Evolutionary conservation across 1,140 invertebrate species (phyloP).

Genomic region (Adelges cooleyi): DNA sequence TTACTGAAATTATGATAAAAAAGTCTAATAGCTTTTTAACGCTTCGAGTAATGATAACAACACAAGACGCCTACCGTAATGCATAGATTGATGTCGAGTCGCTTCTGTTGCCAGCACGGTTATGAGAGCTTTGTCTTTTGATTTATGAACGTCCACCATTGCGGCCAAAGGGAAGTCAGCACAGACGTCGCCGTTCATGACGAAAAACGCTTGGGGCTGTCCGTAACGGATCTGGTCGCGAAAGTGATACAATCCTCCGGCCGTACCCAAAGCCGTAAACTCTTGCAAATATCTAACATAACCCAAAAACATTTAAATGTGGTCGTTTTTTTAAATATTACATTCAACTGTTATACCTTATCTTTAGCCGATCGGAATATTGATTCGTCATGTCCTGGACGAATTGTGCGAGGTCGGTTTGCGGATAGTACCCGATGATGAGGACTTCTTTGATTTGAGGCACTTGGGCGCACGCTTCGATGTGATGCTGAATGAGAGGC

Average conservation of each 20-base stretch:
- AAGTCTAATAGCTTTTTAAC: too few relatives aligned
- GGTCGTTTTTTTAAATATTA: too few relatives aligned
- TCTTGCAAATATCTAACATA: slow-evolving; percentile 83
- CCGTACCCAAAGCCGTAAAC: slow-evolving; percentile 86
- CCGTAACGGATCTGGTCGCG: slow-evolving; percentile 82
- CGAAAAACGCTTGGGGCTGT: slow-evolving; percentile 80
- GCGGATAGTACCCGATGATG: slow-evolving; percentile 83
- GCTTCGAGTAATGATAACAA: too few relatives aligned
- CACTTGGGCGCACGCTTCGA: slow-evolving; percentile 79
- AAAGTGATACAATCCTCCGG: slow-evolving; percentile 95
- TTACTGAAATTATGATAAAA: too few relatives aligned
- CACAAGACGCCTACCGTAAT: slow-evolving; percentile 57
- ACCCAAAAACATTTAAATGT: too few relatives aligned
- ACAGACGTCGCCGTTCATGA: slow-evolving; percentile 97
- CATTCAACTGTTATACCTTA: too few relatives aligned
- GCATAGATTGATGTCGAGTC: slow-evolving; percentile 79
- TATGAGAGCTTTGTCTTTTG: slow-evolving; percentile 35
- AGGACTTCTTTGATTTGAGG: slow-evolving; percentile 78
- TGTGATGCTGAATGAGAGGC: slow-evolving; percentile 91
- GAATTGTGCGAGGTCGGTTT: slow-evolving; percentile 71
- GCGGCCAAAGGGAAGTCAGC: slow-evolving; percentile 87
- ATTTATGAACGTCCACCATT: slow-evolving; percentile 67
- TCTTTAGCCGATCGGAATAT: slow-evolving; percentile 40
- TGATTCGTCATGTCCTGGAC: slow-evolving; percentile 68
- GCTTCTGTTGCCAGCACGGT: slow-evolving; percentile 81